Conservation (phyloP, 2,113 vertebrate species). For the Uropsilus gracilis region DNA sequence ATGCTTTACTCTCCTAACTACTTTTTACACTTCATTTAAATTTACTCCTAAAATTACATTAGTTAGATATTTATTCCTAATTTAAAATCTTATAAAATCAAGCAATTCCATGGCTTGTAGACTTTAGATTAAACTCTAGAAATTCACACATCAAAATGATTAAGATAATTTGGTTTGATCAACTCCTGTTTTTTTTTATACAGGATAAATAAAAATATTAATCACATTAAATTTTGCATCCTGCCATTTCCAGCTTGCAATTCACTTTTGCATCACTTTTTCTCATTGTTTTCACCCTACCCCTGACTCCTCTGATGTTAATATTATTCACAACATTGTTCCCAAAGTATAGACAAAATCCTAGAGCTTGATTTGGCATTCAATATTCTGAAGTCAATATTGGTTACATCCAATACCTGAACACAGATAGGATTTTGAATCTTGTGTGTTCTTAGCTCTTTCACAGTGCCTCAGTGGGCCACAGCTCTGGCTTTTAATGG, state of each 20-base stretch:
- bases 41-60: conserved; percentile 16
- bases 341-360: not conserved
- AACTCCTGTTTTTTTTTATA: not conserved
- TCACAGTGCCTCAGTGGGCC: not conserved
- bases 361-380: not conserved
- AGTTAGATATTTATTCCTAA: not conserved
- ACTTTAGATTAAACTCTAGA: not conserved
- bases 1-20: not conserved
- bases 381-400: not conserved
- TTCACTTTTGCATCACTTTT: not conserved
- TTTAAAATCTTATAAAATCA: not conserved
- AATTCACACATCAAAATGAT: not conserved
- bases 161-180: not conserved
- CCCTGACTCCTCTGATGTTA: not conserved
- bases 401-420: not conserved
- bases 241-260: not conserved
- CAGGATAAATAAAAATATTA: not conserved
- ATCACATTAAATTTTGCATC: not conserved
- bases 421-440: not conserved
- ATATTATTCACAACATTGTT: not conserved
- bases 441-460: not conserved
- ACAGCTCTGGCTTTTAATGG: not conserved
- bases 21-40: conserved; percentile 34
- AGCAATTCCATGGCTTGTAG: not conserved
- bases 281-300: not conserved